Base-by-base conservation (phyloP, 2,888 invertebrate genomes). In the Synanthedon myopaeformis region DNA sequence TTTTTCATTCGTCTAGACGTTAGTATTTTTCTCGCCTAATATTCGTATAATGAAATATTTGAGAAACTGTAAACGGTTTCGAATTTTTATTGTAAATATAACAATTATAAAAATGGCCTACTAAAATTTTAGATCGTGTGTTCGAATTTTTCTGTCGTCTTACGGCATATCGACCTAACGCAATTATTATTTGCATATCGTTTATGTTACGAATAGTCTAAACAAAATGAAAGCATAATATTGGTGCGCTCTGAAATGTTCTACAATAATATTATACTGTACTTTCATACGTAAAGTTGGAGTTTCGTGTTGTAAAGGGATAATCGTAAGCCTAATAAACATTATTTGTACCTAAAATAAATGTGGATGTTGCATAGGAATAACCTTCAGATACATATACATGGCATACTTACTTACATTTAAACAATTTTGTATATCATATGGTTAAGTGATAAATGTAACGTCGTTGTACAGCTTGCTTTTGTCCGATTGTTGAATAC, bases 81-180 rank as follows among this genome's bases (percentile, higher is more conserved):
- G 66, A 75, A 73, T 79, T 78, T 77, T 82, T 82, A 82, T 70
- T 86, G 86, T 86, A 86, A 78, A 86, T 86, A 86, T 82, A 82
- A 35, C 79, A 82, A 77, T 66, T 79, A 77, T 79, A 79, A 75
- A 23, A 76, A 83, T 78, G 84, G 85, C 84, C 84, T 85, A 86
- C 69, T 79, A 78, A 68, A 70, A 70, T 73, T 74, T 72, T 76
- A 75, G 76, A 72, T 72, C 69, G 80, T 78, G 79, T 83, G 79
- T 83, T 80, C 79, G 78, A 82, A 79, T 76, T 71, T 63, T 73
- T 72, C 70, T 72, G 72, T 79, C 76, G 75, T 79, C 80, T 57
- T 69, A 65, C 63, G 64, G 69, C 74, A 72, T 75, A 66, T 73
- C 74, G 63, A 68, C 65, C 59, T 61, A 58, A 63, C 59, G 61